phyloP scores from a whole-genome alignment of 2,888 invertebrate species.

The Lacanobia wlatinum region DNA sequence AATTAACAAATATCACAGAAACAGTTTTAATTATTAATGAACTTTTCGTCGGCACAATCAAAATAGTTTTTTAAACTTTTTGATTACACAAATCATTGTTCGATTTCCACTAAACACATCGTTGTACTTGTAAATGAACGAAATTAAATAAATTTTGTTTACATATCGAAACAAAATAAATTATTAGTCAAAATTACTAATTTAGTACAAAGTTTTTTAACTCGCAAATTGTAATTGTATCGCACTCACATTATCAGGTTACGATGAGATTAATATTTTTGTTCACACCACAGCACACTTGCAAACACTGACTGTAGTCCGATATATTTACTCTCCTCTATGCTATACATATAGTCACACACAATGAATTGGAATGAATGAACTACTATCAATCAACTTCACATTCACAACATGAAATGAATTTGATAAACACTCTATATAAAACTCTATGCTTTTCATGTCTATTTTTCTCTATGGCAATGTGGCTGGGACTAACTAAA shows the following conservation, averaged over 20 bases:
- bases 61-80: conserved; percentile 21
- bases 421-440: conserved; percentile 3
- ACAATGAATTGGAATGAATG: conserved; percentile 28
- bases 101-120: conserved; percentile 25
- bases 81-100: conserved; percentile 28
- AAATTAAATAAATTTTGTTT: conserved; percentile 16
- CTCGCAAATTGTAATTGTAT: not conserved
- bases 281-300: conserved; percentile 2
- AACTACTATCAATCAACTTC: conserved; percentile 20
- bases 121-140: conserved; percentile 18
- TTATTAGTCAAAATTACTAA: not conserved
- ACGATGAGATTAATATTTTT: not conserved
- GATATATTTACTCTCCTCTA: too few relatives aligned
- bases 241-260: conserved; percentile 20
- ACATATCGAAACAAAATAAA: not conserved
- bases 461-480: not conserved
- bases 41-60: conserved; percentile 11
- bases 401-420: not conserved
- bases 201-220: not conserved
- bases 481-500: not conserved
- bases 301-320: not conserved
- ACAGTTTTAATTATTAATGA: conserved; percentile 12
- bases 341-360: not conserved
- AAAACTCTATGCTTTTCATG: conserved; percentile 22
- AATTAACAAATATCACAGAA: conserved; percentile 58